Percentiles rank a stretch among this genome's conserved stretches.
These are phyloP conservation scores for Cremastobaeus sp. DNA, from an alignment of 2,888 invertebrate genomes.

Conservation along the genomic window DNA sequence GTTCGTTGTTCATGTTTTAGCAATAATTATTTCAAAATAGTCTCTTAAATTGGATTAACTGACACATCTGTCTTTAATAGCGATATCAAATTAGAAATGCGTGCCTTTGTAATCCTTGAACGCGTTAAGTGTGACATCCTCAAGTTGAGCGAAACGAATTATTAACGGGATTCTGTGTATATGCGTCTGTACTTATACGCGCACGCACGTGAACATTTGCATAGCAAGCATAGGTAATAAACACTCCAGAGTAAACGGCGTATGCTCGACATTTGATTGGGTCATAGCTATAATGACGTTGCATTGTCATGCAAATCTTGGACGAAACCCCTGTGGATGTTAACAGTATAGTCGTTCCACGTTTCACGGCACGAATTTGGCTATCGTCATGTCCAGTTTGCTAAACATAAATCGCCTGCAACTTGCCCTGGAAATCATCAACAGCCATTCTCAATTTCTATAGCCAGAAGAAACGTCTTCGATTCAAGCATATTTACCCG, in stretches of 20 bases:
- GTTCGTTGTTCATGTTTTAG: too few species aligned
- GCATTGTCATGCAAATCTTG: slow-evolving; percentile 77
- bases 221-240: slow-evolving; percentile 68
- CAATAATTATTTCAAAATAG: too few species aligned
- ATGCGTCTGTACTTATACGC: slow-evolving; percentile 56
- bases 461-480: slow-evolving; percentile 27
- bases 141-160: slow-evolving; percentile 50
- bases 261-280: slow-evolving; percentile 76
- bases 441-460: slow-evolving; percentile 49
- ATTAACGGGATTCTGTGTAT: slow-evolving; percentile 48
- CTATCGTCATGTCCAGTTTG: slow-evolving; percentile 61
- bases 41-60: too few species aligned
- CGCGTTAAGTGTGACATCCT: slow-evolving; percentile 45
- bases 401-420: slow-evolving; percentile 57
- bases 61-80: too few species aligned
- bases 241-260: slow-evolving; percentile 73
- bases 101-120: slow-evolving; percentile 20
- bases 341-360: slow-evolving; percentile 57
- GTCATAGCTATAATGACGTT: slow-evolving; percentile 73
- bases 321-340: slow-evolving; percentile 60
- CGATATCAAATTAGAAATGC: slow-evolving; percentile 18
- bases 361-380: slow-evolving; percentile 56
- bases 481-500: slow-evolving; percentile 17
- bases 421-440: slow-evolving; percentile 52
- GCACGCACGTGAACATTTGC: slow-evolving; percentile 61